These are phyloP conservation scores for Malurus splendens DNA, from an alignment of 2,797 vertebrate species.

Conservation along the genomic window DNA sequence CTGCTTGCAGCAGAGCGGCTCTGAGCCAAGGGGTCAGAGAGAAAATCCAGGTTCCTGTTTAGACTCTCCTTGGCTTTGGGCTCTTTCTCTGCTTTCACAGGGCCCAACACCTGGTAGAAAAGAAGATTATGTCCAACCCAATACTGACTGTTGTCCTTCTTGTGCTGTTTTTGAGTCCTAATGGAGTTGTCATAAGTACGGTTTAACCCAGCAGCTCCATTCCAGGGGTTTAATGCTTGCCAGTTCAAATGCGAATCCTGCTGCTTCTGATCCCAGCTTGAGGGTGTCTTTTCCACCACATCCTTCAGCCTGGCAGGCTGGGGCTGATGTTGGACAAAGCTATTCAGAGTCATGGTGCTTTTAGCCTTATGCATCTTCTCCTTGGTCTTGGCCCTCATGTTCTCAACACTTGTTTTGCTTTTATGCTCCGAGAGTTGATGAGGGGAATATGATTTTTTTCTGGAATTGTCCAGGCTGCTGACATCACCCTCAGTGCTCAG, in stretches of 20 bases:
- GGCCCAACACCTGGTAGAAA: neutral
- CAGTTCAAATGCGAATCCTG: accelerated
- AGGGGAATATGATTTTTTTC: no score
- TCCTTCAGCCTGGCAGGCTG: neutral
- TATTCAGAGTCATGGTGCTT: no score
- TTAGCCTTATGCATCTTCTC: no score
- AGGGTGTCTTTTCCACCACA: neutral
- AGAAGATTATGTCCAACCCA: neutral
- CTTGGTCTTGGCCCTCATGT: no score
- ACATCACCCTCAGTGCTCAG: no score
- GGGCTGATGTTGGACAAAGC: neutral
- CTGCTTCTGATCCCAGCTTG: neutral
- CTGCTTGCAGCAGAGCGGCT: accelerated
- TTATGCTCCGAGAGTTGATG: no score
- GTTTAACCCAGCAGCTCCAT: neutral
- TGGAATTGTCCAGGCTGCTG: no score
- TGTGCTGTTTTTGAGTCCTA: neutral
- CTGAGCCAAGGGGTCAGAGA: neutral
- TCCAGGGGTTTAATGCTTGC: neutral
- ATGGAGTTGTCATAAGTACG: neutral
- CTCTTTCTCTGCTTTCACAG: neutral
- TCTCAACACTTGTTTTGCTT: no score
- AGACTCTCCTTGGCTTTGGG: neutral
- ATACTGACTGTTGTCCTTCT: neutral
- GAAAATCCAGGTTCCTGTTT: neutral